Base-by-base conservation (phyloP, 2,113 vertebrate genomes). In the Macrotus californicus region DNA sequence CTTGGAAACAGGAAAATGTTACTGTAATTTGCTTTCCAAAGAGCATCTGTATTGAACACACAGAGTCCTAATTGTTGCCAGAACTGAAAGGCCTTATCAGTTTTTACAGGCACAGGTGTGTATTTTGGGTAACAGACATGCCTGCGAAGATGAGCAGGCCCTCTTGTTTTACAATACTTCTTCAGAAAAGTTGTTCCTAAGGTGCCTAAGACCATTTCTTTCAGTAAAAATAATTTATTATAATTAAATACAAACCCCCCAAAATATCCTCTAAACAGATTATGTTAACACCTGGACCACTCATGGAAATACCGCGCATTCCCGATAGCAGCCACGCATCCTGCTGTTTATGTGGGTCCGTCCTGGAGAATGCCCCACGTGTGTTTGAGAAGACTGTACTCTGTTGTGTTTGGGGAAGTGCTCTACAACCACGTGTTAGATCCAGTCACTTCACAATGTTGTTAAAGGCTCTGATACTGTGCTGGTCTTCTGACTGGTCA, bases 321-420 rank as follows among this genome's bases (percentile, higher is more conserved):
- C 43, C 41, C 0, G 1, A 24, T 0, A 52, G 29, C 4, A 21
- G 6, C 34, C 11, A 36, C 0, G 4, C 13, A 46, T 5, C 21
- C 61, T 16, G 18, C 52, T 21, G 3, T 10, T 15, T 1, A 3
- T 4, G 7, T 3, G 0, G 29, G 29, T 34, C 29, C n/a, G 10
- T 73, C 52, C 19, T 46, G 18, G 29, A 46, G 19, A n/a, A 24
- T 46, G 52, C 6, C 10, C 29, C 69, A 10, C 6, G 9, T 13
- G 39, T 83, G 18, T 31, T 43, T 64, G 39, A 61, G 14, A 46
- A 13, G 29, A 4, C 34, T 5, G 9, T n/a, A 7, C 39, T 70
- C 22, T 22, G 16, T 36, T 59, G 7, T n/a, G 52, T 46, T n/a
- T 59, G 12, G 52, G 34, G 7, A 41, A 24, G 5, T 9, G 39